Percentiles rank a stretch among this genome's conserved stretches.
phyloP scores from a whole-genome alignment of 1,140 invertebrate genomes.

The Drosophila bifasciata region DNA sequence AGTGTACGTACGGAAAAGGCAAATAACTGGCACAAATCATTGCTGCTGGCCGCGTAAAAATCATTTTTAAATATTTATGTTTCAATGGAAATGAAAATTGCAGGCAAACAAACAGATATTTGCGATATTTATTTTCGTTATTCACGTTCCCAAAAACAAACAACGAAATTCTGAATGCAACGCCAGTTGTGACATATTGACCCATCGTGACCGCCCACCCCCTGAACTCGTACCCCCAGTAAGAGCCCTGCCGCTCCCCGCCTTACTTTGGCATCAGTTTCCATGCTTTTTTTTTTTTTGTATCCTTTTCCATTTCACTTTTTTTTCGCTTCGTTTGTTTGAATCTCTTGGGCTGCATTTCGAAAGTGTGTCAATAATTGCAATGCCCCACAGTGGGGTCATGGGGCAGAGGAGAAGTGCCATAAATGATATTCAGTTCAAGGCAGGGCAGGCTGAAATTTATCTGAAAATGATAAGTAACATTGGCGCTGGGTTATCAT shows the following conservation, averaged over 20 bases:
- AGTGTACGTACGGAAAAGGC: conserved; percentile 19
- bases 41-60: conserved; percentile 50
- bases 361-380: conserved; percentile 76
- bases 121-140: conserved; percentile 45
- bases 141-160: conserved; percentile 56
- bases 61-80: conserved; percentile 80
- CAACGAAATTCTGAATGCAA: conserved; percentile 43
- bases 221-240: not conserved
- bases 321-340: conserved; percentile 14
- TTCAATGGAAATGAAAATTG: conserved; percentile 73
- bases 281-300: not conserved
- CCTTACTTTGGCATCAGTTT: conserved; percentile 7
- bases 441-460: no score
- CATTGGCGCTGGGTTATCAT: no score
- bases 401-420: conserved; percentile 3
- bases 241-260: not conserved
- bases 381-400: conserved; percentile 47
- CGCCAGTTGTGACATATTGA: conserved; percentile 73
- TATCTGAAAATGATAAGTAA: no score
- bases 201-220: conserved; percentile 48
- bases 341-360: conserved; percentile 62
- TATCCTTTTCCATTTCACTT: no score
- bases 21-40: conserved; percentile 68
- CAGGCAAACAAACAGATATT: conserved; percentile 32
- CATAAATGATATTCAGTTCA: conserved; percentile 1